Evolutionary conservation across 1,140 invertebrate genomes (phyloP).

Genomic region (Pollicipes pollicipes): DNA sequence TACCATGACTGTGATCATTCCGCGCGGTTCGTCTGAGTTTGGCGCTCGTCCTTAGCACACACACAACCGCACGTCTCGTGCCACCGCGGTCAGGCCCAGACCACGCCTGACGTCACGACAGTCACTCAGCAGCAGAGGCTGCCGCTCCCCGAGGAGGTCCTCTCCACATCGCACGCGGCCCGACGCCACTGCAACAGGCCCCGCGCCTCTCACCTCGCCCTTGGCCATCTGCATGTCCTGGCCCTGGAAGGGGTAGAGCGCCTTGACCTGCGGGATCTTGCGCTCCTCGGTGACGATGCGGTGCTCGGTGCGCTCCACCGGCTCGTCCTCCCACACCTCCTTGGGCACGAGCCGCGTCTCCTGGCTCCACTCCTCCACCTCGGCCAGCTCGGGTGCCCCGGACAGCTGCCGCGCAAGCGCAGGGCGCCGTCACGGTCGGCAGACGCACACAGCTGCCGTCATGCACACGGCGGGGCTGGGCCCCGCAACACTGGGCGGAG

Average conservation of each 20-base stretch:
- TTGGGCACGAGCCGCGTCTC: conserved; percentile 48
- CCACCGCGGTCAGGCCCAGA: too few relatives aligned
- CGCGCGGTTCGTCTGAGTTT: too few relatives aligned
- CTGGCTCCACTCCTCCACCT: conserved; percentile 37
- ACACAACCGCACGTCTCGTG: too few relatives aligned
- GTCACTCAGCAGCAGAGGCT: too few relatives aligned
- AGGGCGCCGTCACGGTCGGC: not conserved
- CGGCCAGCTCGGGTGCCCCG: conserved; percentile 35
- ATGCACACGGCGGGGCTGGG: not conserved
- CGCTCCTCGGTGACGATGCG: conserved; percentile 67
- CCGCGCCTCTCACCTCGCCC: conserved; percentile 52
- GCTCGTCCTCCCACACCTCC: conserved; percentile 79
- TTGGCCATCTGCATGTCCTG: conserved; percentile 85
- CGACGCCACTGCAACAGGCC: too few relatives aligned
- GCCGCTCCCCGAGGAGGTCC: too few relatives aligned
- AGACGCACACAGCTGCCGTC: not conserved
- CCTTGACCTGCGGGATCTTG: conserved; percentile 68
- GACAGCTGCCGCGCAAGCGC: not conserved
- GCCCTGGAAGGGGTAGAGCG: conserved; percentile 73
- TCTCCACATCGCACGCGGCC: too few relatives aligned
- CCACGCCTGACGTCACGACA: not conserved
- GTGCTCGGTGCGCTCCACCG: conserved; percentile 63
- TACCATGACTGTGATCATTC: too few relatives aligned
- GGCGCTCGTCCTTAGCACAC: too few relatives aligned
- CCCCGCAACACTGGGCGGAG: too few relatives aligned